Percentiles rank a stretch among this genome's conserved stretches.
These are phyloP conservation scores for Heliconius erato DNA, from an alignment of 2,888 invertebrate genomes.

Conservation along the genomic window DNA sequence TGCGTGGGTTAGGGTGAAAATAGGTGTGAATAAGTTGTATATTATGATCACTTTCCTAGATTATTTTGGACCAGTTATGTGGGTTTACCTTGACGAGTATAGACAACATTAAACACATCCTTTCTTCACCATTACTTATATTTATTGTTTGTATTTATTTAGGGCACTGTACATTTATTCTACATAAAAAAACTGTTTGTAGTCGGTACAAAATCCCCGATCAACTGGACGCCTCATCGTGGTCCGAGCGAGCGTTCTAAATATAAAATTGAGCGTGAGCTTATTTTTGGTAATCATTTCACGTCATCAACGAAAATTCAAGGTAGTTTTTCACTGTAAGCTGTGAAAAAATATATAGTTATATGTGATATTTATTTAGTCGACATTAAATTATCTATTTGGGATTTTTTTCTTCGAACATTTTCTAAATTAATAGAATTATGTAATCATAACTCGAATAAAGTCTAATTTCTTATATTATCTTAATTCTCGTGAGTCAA, in stretches of 20 bases:
- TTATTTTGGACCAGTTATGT: constrained; percentile 76
- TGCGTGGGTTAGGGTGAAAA: constrained; percentile 85
- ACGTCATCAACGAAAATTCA: constrained; percentile 74
- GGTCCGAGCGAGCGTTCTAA: constrained; percentile 81
- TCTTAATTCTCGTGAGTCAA: not conserved
- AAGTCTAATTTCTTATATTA: constrained; percentile 1
- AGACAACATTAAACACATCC: constrained; percentile 63
- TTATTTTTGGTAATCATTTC: constrained; percentile 83
- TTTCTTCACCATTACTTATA: constrained; percentile 65
- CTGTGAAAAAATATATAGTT: constrained; percentile 43
- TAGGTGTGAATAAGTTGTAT: constrained; percentile 84
- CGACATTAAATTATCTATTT: not conserved
- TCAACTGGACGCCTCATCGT: constrained; percentile 79
- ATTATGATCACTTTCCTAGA: constrained; percentile 76
- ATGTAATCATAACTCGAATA: not conserved
- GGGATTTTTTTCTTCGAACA: not conserved
- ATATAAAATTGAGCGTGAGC: constrained; percentile 84
- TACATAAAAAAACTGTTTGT: constrained; percentile 70
- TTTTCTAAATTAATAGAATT: not conserved
- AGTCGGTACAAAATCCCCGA: constrained; percentile 81
- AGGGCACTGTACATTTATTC: constrained; percentile 63
- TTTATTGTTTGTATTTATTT: constrained; percentile 63
- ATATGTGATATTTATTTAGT: not conserved
- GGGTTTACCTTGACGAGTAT: constrained; percentile 79
- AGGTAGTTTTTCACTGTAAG: constrained; percentile 56